Base-by-base conservation (phyloP, 1,140 invertebrate species). In the Aphelenchoides avenae region DNA sequence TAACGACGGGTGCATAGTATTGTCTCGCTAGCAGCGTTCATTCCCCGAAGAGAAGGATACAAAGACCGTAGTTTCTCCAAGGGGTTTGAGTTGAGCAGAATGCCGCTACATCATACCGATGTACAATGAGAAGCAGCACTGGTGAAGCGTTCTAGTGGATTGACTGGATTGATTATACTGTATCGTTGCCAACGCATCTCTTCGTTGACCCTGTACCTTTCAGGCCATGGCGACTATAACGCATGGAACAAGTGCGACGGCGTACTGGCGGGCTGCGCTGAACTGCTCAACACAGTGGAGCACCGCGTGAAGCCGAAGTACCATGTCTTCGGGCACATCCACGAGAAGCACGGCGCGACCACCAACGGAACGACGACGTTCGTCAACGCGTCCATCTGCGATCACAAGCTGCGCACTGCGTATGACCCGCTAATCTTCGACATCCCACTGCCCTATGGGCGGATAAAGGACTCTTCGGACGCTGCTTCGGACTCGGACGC, bases 271-370 rank as follows among this genome's bases (percentile, higher is more conserved):
- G 88, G 88, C 13, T 89, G 88, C 79, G 86, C 88, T 1, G 88
- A 90, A 76, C 78, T 91, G n/a, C 77, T 90, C n/a, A 80, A 81
- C 34, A 87, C 85, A 1, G 83, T 90, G 1, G 87, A 89, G 75
- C 80, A 85, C 57, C 78, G 87, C 34, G 84, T 90, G 3, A 83
- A 86, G 76, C 63, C 63, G 26, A 61, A 67, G 42, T 68, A 70
- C 36, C 65, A 68, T 46, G 61, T 70, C 34, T 68, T 68, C 40
- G 65, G 65, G 7, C 65, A 68, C 33, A 70, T 68, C 46, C 65
- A 68, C 44, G 59, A 70, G 29, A 48, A 56, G 24, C 65, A 66
- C 31, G 65, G 65, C 33, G 31, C 34, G 20, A 70, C 66, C 5
- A 68, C 66, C 9, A 68, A 68, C 36, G 66, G 62, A 24, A 44